phyloP scores from a whole-genome alignment of 2,113 vertebrate genomes.

The Struthio camelus region DNA sequence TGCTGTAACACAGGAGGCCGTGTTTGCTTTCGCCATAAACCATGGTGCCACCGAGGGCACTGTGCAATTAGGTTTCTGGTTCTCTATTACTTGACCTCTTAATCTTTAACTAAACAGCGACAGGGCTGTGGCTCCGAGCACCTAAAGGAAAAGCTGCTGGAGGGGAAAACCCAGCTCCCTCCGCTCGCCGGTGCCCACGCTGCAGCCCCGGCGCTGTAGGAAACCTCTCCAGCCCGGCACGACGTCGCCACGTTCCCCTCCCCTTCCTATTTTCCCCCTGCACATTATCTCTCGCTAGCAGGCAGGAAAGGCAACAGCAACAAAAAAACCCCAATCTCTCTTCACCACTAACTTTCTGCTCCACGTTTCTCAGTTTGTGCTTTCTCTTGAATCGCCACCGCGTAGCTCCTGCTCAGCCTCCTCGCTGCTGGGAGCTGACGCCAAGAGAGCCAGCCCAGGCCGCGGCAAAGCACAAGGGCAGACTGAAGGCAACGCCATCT shows the following conservation, averaged over 20 bases:
- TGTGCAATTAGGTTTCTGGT: neutral
- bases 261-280: neutral
- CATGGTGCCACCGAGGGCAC: neutral
- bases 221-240: neutral
- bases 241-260: neutral
- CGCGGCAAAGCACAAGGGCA: rapidly evolving
- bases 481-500: rapidly evolving
- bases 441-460: neutral
- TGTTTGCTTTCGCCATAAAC: neutral
- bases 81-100: neutral
- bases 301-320: neutral
- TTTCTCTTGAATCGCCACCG: neutral
- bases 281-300: neutral
- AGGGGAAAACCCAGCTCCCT: neutral
- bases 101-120: conserved; percentile 57
- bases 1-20: rapidly evolving
- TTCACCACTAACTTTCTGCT: neutral
- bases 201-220: rapidly evolving
- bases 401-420: neutral
- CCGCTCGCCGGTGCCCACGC: no score
- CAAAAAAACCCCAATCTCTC: neutral
- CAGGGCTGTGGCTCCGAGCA: neutral
- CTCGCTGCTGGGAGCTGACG: rapidly evolving
- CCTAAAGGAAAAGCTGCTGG: neutral
- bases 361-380: rapidly evolving